A percentile compares a stretch with the other conserved stretches of the same genome.
These are phyloP conservation scores for Pelobates fuscus DNA, from an alignment of 2,113 vertebrate genomes.

Conservation along the genomic window DNA sequence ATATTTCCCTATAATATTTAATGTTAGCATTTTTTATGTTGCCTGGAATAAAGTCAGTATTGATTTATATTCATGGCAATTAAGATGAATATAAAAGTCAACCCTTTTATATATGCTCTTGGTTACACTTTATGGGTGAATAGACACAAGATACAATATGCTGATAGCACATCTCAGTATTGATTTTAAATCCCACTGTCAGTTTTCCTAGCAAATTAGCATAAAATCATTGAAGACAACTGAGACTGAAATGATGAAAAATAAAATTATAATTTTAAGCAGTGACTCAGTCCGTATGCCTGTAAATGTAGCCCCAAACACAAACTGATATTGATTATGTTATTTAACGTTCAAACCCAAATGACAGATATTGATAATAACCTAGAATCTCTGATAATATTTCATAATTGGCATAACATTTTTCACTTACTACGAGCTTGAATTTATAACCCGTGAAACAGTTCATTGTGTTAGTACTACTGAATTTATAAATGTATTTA, in stretches of 20 bases:
- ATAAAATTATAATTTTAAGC: neutral
- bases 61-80: conserved; percentile 32
- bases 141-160: conserved; percentile 15
- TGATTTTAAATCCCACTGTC: conserved; percentile 24
- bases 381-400: neutral
- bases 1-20: too few relatives aligned
- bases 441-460: too few relatives aligned
- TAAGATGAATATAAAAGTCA: conserved; percentile 39
- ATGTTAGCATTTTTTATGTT: neutral
- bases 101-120: conserved; percentile 14
- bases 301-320: neutral
- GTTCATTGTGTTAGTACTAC: too few relatives aligned
- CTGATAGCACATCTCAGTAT: conserved; percentile 44
- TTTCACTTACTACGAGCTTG: too few relatives aligned
- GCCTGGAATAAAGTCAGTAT: conserved; percentile 5
- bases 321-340: neutral
- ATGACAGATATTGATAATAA: neutral
- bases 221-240: conserved; percentile 16
- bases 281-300: neutral
- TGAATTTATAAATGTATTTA: too few relatives aligned
- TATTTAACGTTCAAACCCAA: neutral
- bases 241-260: neutral
- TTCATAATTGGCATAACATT: neutral
- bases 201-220: conserved; percentile 24
- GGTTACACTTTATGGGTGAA: conserved; percentile 39